Base-by-base conservation (phyloP, 1,140 invertebrate genomes). In the Chironomus striatipennis region DNA sequence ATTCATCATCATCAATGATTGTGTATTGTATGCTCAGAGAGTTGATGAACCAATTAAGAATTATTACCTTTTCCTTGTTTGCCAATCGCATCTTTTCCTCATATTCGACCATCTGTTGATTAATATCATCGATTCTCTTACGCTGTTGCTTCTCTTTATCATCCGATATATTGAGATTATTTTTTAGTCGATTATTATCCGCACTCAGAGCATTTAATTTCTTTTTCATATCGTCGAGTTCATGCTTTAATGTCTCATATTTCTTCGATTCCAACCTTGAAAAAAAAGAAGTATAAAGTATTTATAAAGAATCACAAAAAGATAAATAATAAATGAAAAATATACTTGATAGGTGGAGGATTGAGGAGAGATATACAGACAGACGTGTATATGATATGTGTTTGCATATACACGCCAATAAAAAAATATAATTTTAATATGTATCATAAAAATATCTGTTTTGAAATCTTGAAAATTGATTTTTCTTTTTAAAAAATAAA, bases 1-100 rank as follows among this genome's bases (percentile, higher is more conserved):
- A 34, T 34, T 34, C 24, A 34, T 34, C 24, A 34, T 34, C 24
- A 34, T 34, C 24, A 34, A 57, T 15, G 10, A 57, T 57, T 10
- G n/a, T n/a, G 9, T n/a, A 57, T 57, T 57, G 12, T 9, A 15
- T 57, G 24, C 1, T 57, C 1, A 12, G 9, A 15, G 12, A 57
- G 12, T 15, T 57, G 12, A 57, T 57, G 47, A 57, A 57, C 47
- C 12, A 57, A 57, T 57, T 15, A 57, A 57, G 10, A 57, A 57
- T 57, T 57, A 57, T 57, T 70, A 70, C 65, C 65, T 70, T 70
- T 21, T 70, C 65, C 65, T 70, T 70, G 65, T 70, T 70, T 18
- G 65, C 65, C 17, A 70, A 20, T 70, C 18, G 65, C 20, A 70
- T 18, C 20, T 70, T 70, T 21, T 70, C 65, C 17, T 18, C 17